A percentile compares a stretch with the other conserved stretches of the same genome.
Evolutionary conservation across 1,140 invertebrate genomes (phyloP).

Genomic region (Triops cancriformis): DNA sequence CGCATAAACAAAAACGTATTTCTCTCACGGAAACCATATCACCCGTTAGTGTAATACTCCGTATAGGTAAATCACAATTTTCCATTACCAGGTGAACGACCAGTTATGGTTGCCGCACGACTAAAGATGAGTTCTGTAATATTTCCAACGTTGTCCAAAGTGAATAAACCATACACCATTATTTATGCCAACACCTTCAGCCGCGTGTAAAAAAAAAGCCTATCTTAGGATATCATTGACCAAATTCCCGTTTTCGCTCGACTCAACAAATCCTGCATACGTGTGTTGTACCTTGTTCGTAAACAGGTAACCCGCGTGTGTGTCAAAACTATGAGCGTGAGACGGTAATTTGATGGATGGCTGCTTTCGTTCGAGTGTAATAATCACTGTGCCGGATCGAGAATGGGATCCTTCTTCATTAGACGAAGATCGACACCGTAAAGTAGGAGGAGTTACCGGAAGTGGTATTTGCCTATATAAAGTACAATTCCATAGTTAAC

Average conservation of each 20-base stretch:
- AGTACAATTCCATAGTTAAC: neutral
- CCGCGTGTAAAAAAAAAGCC: neutral
- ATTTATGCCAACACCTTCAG: neutral
- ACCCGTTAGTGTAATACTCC: no score
- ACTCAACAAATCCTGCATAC: neutral
- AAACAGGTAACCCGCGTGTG: no score
- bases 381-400: neutral
- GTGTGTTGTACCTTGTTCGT: no score
- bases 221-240: neutral
- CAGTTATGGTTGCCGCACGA: neutral
- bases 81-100: neutral
- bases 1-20: no score
- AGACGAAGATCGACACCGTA: neutral
- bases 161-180: neutral
- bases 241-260: neutral
- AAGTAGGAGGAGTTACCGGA: neutral
- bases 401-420: neutral
- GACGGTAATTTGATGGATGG: neutral
- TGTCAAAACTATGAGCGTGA: neutral
- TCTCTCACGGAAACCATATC: no score
- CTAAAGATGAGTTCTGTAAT: neutral
- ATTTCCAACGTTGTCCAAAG: neutral
- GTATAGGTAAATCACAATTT: neutral
- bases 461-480: neutral
- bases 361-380: neutral